Percentiles rank a stretch among this genome's conserved stretches.
Conservation (phyloP, 2,888 invertebrate species). For the Shargacucullia verbasci region DNA sequence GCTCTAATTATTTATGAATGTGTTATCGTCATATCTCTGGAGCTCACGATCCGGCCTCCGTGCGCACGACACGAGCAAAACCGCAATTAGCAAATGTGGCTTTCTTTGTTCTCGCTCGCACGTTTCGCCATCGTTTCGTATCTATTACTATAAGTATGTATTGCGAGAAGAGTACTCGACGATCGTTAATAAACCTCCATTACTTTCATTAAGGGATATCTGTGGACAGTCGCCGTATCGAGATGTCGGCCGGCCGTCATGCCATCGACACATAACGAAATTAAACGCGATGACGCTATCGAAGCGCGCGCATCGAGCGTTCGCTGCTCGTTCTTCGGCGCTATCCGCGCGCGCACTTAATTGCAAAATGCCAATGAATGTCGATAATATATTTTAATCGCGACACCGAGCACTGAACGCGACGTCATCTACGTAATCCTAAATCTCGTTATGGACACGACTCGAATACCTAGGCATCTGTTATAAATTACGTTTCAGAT, state of each 20-base stretch:
- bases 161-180: slow-evolving; percentile 78
- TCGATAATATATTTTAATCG: slow-evolving; percentile 85
- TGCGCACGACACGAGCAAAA: slow-evolving; percentile 88
- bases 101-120: slow-evolving; percentile 88
- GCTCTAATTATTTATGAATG: slow-evolving; percentile 90
- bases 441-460: slow-evolving; percentile 88
- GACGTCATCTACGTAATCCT: slow-evolving; percentile 83
- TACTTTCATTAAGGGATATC: slow-evolving; percentile 89
- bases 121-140: slow-evolving; percentile 80
- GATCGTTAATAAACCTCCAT: slow-evolving; percentile 87
- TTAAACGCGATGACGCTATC: slow-evolving; percentile 87
- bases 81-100: slow-evolving; percentile 89
- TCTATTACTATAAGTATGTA: slow-evolving; percentile 80
- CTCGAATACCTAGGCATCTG: slow-evolving; percentile 86
- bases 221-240: slow-evolving; percentile 85
- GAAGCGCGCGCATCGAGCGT: slow-evolving; percentile 79
- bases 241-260: slow-evolving; percentile 85
- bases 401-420: slow-evolving; percentile 70
- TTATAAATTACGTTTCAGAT: slow-evolving; percentile 88
- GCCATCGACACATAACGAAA: slow-evolving; percentile 85
- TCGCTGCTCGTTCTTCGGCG: slow-evolving; percentile 63
- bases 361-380: slow-evolving; percentile 85
- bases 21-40: slow-evolving; percentile 88
- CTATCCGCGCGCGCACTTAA: slow-evolving; percentile 79
- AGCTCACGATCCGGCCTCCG: slow-evolving; percentile 88